phyloP scores from a whole-genome alignment of 2,888 invertebrate genomes.

The Nymphalis urticae region DNA sequence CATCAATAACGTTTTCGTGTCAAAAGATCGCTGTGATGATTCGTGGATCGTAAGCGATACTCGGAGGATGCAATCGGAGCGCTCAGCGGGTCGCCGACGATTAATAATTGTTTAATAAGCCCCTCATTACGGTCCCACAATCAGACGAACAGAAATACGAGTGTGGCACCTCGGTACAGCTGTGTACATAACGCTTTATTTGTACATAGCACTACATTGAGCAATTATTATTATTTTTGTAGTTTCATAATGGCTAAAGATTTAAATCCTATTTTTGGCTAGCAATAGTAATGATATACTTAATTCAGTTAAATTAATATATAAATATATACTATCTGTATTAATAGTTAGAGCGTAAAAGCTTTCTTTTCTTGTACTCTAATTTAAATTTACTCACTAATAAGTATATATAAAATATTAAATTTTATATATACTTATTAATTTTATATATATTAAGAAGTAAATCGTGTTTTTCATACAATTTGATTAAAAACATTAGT shows the following conservation, averaged over 20 bases:
- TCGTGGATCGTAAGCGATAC: slow-evolving; percentile 41
- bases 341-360: too few relatives aligned
- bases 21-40: slow-evolving; percentile 7
- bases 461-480: not conserved
- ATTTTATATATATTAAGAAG: not conserved
- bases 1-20: slow-evolving; percentile 10
- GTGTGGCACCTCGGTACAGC: slow-evolving; percentile 24
- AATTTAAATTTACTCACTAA: too few relatives aligned
- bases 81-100: slow-evolving; percentile 61
- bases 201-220: not conserved
- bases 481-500: not conserved
- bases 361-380: too few relatives aligned
- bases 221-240: too few relatives aligned
- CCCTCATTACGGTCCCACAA: slow-evolving; percentile 44
- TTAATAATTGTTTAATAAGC: slow-evolving; percentile 70
- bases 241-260: too few relatives aligned
- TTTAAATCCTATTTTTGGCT: too few relatives aligned
- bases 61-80: slow-evolving; percentile 54
- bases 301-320: too few relatives aligned
- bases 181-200: not conserved
- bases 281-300: too few relatives aligned
- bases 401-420: too few relatives aligned
- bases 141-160: slow-evolving; percentile 27
- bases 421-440: too few relatives aligned
- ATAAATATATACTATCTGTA: too few relatives aligned